These are phyloP conservation scores for Notamacropus eugenii DNA, from an alignment of 2,797 vertebrate species.

Conservation along the genomic window DNA sequence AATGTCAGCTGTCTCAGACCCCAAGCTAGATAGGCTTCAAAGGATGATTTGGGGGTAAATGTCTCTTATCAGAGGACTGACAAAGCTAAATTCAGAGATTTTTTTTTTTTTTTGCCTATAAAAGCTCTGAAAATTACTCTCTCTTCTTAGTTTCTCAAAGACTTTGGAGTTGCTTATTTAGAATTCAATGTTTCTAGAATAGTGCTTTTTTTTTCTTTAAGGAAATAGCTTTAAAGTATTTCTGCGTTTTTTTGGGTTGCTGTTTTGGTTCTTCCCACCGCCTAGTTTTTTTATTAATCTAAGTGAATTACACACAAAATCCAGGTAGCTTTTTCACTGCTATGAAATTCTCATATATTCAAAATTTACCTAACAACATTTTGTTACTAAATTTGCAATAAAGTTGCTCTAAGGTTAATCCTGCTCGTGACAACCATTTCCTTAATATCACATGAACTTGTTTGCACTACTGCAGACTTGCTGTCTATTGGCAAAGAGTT, in stretches of 20 bases:
- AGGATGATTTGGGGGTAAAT: background rate
- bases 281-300: background rate
- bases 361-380: constrained; percentile 22
- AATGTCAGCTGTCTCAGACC: background rate
- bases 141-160: background rate
- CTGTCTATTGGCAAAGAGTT: constrained; percentile 1
- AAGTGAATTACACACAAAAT: background rate
- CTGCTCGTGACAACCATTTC: constrained; percentile 3
- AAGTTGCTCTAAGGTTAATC: background rate
- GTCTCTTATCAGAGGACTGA: background rate
- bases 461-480: background rate
- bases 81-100: background rate
- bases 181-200: background rate
- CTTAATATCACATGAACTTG: background rate
- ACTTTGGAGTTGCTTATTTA: background rate
- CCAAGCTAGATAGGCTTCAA: background rate
- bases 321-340: background rate
- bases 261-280: background rate
- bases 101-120: background rate
- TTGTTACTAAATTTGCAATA: background rate
- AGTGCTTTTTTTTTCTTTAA: background rate
- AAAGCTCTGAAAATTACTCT: background rate
- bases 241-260: background rate
- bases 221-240: background rate
- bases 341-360: constrained; percentile 9